phyloP scores from a whole-genome alignment of 2,113 vertebrate species.

The Eupsittula cactorum region DNA sequence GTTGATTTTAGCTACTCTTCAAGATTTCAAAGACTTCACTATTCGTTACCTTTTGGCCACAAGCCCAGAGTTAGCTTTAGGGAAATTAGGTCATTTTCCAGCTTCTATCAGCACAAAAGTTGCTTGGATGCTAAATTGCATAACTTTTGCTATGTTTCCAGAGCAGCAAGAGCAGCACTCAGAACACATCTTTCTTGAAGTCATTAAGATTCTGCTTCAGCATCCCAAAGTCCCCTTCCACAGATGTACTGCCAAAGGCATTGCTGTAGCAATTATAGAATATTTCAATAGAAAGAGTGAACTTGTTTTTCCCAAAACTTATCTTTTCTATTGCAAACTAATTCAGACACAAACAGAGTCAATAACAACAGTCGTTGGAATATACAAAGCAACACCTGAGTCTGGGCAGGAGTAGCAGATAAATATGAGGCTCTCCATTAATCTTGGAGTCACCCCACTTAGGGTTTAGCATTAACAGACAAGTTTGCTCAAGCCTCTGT shows the following conservation, averaged over 20 bases:
- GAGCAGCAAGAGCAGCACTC: not conserved
- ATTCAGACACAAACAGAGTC: not conserved
- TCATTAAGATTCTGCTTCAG: not conserved
- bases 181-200: not conserved
- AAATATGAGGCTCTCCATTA: not conserved
- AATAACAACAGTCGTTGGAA: not conserved
- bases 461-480: not conserved
- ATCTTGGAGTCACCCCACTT: not conserved
- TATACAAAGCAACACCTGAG: rapidly evolving
- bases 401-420: not conserved
- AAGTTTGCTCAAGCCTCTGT: not conserved
- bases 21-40: not conserved
- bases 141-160: not conserved
- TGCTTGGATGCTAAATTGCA: not conserved
- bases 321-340: not conserved
- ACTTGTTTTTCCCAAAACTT: not conserved
- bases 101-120: not conserved
- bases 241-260: not conserved
- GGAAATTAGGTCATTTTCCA: not conserved
- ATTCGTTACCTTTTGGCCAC: not conserved
- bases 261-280: not conserved
- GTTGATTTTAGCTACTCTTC: not conserved
- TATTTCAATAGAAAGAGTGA: not conserved
- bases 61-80: not conserved
- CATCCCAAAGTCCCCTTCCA: not conserved